phyloP scores from a whole-genome alignment of 2,797 vertebrate genomes.

The Graptemys geographica region DNA sequence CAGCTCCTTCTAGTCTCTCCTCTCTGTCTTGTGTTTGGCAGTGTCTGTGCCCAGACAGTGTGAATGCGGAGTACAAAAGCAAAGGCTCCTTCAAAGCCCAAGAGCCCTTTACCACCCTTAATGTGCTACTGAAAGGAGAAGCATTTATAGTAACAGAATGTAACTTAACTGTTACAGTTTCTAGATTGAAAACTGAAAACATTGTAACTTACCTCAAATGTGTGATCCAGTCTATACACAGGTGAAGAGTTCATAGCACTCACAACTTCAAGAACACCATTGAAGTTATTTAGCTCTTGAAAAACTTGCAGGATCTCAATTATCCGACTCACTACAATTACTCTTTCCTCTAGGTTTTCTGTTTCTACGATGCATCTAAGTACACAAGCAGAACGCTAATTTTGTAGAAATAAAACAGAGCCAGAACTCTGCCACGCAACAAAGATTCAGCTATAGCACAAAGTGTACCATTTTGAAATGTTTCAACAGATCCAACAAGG shows the following conservation, averaged over 20 bases:
- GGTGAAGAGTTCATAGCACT: slow-evolving; percentile 98
- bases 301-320: slow-evolving; percentile 98
- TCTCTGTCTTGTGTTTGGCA: neutral
- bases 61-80: neutral
- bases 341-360: slow-evolving; percentile 95
- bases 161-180: neutral
- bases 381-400: slow-evolving; percentile 47
- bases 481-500: neutral
- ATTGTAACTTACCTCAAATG: slow-evolving; percentile 90
- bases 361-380: slow-evolving; percentile 95
- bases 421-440: slow-evolving; percentile 11
- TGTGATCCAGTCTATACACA: slow-evolving; percentile 96
- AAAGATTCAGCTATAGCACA: neutral
- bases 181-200: slow-evolving; percentile 27
- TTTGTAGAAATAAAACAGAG: neutral
- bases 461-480: neutral
- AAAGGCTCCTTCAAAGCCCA: neutral
- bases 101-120: neutral
- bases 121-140: neutral
- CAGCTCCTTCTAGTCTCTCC: neutral
- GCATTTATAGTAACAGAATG: neutral
- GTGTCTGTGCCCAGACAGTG: neutral
- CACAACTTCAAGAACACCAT: slow-evolving; percentile 96
- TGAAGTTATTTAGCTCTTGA: slow-evolving; percentile 98
- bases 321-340: slow-evolving; percentile 92